These are phyloP conservation scores for Alca torda DNA, from an alignment of 2,797 vertebrate species.

Conservation along the genomic window DNA sequence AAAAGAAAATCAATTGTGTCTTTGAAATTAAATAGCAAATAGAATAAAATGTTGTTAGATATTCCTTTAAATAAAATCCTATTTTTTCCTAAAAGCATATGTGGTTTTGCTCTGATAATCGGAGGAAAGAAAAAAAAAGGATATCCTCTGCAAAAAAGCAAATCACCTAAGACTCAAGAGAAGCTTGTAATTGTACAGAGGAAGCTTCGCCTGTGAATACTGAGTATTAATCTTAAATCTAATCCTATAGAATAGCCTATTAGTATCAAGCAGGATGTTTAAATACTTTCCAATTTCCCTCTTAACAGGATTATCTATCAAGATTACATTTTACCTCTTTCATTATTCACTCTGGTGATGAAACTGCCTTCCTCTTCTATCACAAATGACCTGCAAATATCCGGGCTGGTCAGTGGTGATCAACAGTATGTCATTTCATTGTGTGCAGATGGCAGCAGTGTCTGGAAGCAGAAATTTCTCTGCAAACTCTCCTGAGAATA, in stretches of 20 bases:
- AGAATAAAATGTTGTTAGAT: background rate
- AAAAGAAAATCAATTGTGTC: background rate
- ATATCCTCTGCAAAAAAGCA: background rate
- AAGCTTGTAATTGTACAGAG: background rate
- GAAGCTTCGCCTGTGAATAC: background rate
- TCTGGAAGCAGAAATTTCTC: slow-evolving; percentile 20
- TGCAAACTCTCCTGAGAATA: background rate
- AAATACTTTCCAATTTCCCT: slow-evolving; percentile 35
- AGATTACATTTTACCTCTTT: slow-evolving; percentile 33
- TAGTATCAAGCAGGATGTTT: slow-evolving; percentile 11
- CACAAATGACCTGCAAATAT: slow-evolving; percentile 14
- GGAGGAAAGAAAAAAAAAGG: fast-evolving
- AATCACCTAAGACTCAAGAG: background rate
- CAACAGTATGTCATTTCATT: background rate
- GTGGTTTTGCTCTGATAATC: background rate
- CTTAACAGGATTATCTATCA: slow-evolving; percentile 48
- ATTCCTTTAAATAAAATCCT: background rate
- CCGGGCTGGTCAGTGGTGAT: background rate
- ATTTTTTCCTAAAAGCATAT: background rate
- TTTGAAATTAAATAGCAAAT: background rate
- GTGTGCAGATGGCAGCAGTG: background rate
- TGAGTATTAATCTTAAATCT: slow-evolving; percentile 22
- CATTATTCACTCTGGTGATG: slow-evolving; percentile 17
- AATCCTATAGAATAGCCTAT: slow-evolving; percentile 8
- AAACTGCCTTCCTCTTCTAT: slow-evolving; percentile 2